Conservation (phyloP, 2,888 invertebrate species). For the Tipula confusa region DNA sequence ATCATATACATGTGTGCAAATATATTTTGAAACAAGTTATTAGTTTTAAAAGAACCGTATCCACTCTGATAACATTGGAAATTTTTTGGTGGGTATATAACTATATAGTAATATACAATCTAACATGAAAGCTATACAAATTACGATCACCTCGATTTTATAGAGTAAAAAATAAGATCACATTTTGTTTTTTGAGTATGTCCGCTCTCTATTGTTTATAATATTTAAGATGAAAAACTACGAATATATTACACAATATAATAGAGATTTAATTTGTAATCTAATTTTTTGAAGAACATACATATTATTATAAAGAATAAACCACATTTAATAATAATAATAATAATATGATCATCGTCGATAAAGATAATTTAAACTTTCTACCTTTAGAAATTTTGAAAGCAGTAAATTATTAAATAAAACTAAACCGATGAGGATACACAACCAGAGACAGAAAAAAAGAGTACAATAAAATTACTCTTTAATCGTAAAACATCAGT, state of each 20-base stretch:
- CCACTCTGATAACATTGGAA: too few relatives aligned
- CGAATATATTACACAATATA: neutral
- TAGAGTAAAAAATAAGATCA: too few relatives aligned
- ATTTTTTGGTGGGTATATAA: too few relatives aligned
- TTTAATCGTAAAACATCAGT: neutral
- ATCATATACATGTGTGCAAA: too few relatives aligned
- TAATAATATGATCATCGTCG: neutral
- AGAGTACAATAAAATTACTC: neutral
- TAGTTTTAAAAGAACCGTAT: too few relatives aligned
- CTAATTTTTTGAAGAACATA: neutral
- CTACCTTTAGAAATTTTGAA: constrained; percentile 14
- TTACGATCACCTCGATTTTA: too few relatives aligned
- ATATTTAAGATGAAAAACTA: neutral
- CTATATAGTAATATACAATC: too few relatives aligned
- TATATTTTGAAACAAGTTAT: too few relatives aligned
- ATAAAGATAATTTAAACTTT: neutral
- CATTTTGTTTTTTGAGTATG: too few relatives aligned
- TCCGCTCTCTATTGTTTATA: too few relatives aligned
- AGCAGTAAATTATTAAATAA: neutral
- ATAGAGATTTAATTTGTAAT: neutral
- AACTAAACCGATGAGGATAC: neutral
- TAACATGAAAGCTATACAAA: too few relatives aligned
- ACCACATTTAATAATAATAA: neutral
- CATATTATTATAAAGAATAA: neutral
- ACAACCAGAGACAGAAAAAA: neutral